Conservation (phyloP, 1,140 invertebrate species). For the Aphidius gifuensis region DNA sequence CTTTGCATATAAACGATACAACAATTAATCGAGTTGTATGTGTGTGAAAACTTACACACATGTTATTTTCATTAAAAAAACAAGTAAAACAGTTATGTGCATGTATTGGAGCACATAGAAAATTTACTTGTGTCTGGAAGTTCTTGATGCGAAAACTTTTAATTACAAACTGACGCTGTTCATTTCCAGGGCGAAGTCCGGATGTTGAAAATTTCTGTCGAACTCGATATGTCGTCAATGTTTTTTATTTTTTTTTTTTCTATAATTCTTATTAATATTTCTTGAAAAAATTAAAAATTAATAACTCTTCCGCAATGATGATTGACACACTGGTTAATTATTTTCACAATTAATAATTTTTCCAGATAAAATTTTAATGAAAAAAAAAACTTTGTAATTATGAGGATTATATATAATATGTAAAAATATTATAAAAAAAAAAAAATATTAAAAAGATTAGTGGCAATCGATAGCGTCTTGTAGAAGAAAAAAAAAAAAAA, state of each 20-base stretch:
- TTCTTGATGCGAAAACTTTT: slow-evolving; percentile 35
- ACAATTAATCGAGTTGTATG: not conserved
- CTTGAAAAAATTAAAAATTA: too few species aligned
- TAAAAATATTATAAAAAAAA: too few species aligned
- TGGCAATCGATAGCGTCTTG: too few species aligned
- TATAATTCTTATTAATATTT: not conserved
- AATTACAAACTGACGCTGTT: slow-evolving; percentile 29
- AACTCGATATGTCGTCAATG: slow-evolving; percentile 6
- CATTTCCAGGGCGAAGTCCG: slow-evolving; percentile 23
- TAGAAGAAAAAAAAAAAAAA: too few species aligned
- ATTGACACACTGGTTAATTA: too few species aligned
- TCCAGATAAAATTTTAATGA: too few species aligned
- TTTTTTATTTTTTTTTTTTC: not conserved
- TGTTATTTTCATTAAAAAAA: not conserved
- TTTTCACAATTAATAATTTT: too few species aligned
- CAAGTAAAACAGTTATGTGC: slow-evolving; percentile 6
- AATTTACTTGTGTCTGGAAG: slow-evolving; percentile 13
- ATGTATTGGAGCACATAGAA: slow-evolving; percentile 13
- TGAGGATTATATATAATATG: too few species aligned
- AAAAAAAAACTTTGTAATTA: too few species aligned
- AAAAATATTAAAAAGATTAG: too few species aligned
- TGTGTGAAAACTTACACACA: not conserved
- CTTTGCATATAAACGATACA: not conserved
- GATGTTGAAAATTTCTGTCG: slow-evolving; percentile 14
- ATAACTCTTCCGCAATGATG: too few species aligned